Percentiles rank a stretch among this genome's conserved stretches.
phyloP scores from a whole-genome alignment of 2,113 vertebrate genomes.

The Pristiophorus japonicus region DNA sequence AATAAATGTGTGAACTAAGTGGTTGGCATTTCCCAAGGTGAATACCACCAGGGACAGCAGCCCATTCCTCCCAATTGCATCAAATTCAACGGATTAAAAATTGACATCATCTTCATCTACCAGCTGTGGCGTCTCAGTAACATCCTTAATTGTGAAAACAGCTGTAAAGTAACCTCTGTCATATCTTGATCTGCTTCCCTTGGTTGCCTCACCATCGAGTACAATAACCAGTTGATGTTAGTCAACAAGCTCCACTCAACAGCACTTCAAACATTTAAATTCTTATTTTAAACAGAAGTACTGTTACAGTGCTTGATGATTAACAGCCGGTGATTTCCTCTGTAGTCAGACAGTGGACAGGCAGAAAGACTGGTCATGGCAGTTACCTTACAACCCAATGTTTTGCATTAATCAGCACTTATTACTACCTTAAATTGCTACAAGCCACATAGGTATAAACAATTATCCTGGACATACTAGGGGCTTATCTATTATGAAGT shows the following conservation, averaged over 20 bases:
- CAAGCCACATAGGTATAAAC: not conserved
- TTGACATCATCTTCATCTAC: not conserved
- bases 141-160: not conserved
- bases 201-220: too few relatives aligned
- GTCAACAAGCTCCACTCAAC: too few relatives aligned
- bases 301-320: too few relatives aligned
- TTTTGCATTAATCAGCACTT: not conserved
- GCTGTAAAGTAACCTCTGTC: too few relatives aligned
- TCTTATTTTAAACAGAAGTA: too few relatives aligned
- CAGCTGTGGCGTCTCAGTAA: not conserved
- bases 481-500: not conserved
- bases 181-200: too few relatives aligned
- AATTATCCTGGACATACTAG: not conserved
- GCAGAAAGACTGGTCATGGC: not conserved
- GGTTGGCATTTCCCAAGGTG: not conserved
- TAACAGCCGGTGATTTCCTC: too few relatives aligned
- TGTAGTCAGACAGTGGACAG: not conserved
- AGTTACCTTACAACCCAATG: not conserved
- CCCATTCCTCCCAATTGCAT: too few relatives aligned
- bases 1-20: not conserved
- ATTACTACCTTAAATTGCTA: not conserved
- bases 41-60: not conserved
- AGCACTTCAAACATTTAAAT: too few relatives aligned
- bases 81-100: not conserved
- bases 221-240: too few relatives aligned